phyloP scores from a whole-genome alignment of 2,888 invertebrate species.

The Ceriagrion tenellum region DNA sequence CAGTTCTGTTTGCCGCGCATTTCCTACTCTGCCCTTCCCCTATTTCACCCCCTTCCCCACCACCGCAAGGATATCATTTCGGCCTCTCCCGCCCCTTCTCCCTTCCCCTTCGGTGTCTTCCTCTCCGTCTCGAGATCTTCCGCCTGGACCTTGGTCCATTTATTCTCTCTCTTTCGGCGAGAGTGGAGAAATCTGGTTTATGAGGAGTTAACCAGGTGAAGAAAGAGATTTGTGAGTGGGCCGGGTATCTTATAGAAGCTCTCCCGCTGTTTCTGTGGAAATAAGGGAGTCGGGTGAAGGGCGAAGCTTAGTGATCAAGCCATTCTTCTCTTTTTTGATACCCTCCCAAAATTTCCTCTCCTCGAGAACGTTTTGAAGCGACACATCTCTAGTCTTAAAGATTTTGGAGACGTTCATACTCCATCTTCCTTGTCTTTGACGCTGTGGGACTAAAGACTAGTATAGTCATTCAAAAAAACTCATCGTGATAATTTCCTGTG shows the following conservation, averaged over 20 bases:
- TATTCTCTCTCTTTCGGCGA: neutral
- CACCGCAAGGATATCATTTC: neutral
- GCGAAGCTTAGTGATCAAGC: neutral
- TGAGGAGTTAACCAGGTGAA: constrained; percentile 35
- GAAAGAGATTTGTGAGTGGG: constrained; percentile 3
- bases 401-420: neutral
- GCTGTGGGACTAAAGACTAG: no score
- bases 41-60: neutral
- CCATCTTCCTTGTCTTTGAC: no score
- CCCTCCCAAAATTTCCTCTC: neutral
- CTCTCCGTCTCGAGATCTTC: neutral
- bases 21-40: neutral
- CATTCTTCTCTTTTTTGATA: neutral
- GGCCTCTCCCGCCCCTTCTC: neutral
- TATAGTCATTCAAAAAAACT: no score
- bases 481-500: no score
- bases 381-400: neutral
- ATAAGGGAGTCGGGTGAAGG: neutral
- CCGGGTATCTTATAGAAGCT: constrained; percentile 10
- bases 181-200: constrained; percentile 39
- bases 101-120: neutral
- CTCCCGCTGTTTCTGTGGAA: neutral
- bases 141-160: neutral
- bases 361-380: neutral
- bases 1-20: neutral